Evolutionary conservation across 2,888 invertebrate genomes (phyloP).

Genomic region (Pachydiplax longipennis): DNA sequence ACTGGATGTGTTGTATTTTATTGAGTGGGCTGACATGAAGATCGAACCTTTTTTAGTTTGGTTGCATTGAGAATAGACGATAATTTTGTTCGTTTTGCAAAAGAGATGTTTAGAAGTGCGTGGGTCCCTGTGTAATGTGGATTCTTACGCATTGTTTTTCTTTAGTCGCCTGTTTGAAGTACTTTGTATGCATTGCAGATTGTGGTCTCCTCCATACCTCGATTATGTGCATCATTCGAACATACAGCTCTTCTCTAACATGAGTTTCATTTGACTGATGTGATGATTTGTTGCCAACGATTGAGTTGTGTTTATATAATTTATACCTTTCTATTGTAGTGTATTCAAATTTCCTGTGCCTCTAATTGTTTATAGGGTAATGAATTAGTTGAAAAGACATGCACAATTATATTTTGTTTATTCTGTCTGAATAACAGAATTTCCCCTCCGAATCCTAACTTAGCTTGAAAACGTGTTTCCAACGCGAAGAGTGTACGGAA

Average conservation of each 20-base stretch:
- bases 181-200: constrained; percentile 16
- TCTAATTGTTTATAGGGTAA: too few relatives aligned
- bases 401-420: too few relatives aligned
- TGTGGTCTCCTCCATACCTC: neutral
- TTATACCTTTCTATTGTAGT: neutral
- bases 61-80: constrained; percentile 6
- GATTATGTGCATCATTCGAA: neutral
- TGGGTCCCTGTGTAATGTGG: neutral
- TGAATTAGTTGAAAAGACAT: too few relatives aligned
- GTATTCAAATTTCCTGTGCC: too few relatives aligned
- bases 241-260: neutral
- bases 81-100: constrained; percentile 5
- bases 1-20: constrained; percentile 14
- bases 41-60: neutral
- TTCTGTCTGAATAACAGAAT: too few relatives aligned
- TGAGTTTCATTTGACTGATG: neutral
- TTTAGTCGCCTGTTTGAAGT: constrained; percentile 13
- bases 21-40: neutral
- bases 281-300: neutral
- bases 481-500: too few relatives aligned
- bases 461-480: too few relatives aligned
- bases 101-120: neutral
- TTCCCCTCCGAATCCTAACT: too few relatives aligned
- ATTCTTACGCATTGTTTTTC: neutral
- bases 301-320: neutral